Conservation (phyloP, 1,140 invertebrate species). For the Hesperophylax magnus region DNA sequence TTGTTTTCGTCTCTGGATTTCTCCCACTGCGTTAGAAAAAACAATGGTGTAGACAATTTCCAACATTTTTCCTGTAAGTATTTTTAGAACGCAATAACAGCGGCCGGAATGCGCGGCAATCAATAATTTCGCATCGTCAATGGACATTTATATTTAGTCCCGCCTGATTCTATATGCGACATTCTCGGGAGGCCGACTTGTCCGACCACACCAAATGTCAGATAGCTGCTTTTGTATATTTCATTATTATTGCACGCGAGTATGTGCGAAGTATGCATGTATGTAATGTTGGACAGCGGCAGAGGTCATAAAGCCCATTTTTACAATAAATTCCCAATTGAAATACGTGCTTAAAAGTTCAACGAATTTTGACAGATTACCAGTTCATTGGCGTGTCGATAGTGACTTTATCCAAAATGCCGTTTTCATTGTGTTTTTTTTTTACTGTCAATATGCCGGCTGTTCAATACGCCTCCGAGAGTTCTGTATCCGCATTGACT, state of each 20-base stretch:
- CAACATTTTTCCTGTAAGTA: conserved; percentile 72
- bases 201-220: conserved; percentile 59
- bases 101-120: conserved; percentile 63
- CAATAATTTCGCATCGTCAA: conserved; percentile 59
- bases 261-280: conserved; percentile 69
- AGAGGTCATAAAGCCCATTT: conserved; percentile 42
- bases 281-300: conserved; percentile 57
- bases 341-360: background rate
- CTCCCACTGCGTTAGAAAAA: conserved; percentile 62
- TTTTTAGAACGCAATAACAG: conserved; percentile 69
- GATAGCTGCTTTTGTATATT: conserved; percentile 64
- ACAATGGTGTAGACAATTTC: conserved; percentile 70
- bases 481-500: conserved; percentile 18
- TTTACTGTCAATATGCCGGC: conserved; percentile 29
- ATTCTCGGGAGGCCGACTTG: too few relatives aligned
- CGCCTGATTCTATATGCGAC: background rate
- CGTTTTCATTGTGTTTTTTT: conserved; percentile 24
- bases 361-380: conserved; percentile 32
- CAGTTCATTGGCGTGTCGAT: conserved; percentile 25
- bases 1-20: conserved; percentile 44
- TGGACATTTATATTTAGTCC: conserved; percentile 55
- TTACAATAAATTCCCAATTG: conserved; percentile 7
- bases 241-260: conserved; percentile 68
- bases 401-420: conserved; percentile 10
- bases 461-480: background rate